A percentile compares a stretch with the other conserved stretches of the same genome.
Conservation (phyloP, 2,797 vertebrate genomes). For the Smutsia temminckii region DNA sequence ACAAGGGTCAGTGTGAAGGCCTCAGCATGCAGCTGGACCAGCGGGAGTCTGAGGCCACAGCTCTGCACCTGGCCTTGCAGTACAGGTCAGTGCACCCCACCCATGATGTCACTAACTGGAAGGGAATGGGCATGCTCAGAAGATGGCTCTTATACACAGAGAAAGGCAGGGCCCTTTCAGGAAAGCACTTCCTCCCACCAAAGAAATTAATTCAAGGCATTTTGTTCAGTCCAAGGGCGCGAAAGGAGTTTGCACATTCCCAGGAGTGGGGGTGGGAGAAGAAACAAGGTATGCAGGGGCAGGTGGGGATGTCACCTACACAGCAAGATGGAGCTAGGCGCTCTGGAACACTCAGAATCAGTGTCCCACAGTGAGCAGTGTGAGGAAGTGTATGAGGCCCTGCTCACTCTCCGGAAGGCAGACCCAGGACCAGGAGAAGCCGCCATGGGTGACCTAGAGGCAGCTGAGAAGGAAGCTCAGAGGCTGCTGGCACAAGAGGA, state of each 20-base stretch:
- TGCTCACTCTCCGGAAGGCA: conserved; percentile 86
- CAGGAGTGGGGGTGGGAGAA: background rate
- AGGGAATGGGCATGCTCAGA: background rate
- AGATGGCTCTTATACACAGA: background rate
- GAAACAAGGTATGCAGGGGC: background rate
- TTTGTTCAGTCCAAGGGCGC: background rate
- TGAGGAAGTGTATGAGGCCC: conserved; percentile 87
- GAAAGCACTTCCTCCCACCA: background rate
- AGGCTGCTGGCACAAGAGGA: conserved; percentile 6
- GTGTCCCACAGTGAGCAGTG: conserved; percentile 88
- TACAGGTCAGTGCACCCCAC: conserved; percentile 86
- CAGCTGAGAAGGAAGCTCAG: background rate
- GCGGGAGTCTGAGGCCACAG: conserved; percentile 89
- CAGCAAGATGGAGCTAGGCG: background rate
- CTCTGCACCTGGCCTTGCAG: conserved; percentile 88
- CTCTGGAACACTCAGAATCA: background rate
- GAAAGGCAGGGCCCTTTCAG: background rate
- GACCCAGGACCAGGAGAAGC: conserved; percentile 74
- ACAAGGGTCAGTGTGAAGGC: conserved; percentile 88
- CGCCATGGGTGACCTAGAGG: background rate
- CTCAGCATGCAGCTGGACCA: conserved; percentile 88
- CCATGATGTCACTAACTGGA: background rate
- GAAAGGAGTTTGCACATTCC: background rate
- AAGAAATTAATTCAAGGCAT: background rate
- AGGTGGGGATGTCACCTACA: background rate